Conservation (phyloP, 1,140 invertebrate species). For the Leucophenga varia region DNA sequence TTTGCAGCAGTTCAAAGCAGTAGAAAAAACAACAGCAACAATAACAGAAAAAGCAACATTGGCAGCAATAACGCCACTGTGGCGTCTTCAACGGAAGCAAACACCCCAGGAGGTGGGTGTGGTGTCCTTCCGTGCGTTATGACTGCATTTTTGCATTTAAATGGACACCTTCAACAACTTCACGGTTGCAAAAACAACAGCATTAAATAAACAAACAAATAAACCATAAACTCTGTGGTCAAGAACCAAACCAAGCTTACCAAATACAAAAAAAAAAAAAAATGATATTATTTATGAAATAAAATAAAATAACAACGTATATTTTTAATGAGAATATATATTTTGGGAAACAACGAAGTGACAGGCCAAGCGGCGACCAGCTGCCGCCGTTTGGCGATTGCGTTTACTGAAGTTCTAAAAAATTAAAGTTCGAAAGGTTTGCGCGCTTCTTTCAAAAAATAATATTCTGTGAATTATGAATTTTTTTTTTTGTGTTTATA, state of each 20-base stretch:
- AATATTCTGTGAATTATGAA: conserved; percentile 54
- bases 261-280: conserved; percentile 32
- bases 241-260: conserved; percentile 30
- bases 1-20: conserved; percentile 5
- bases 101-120: conserved; percentile 48
- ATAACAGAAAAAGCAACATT: too few relatives aligned
- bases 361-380: conserved; percentile 21
- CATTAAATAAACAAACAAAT: background rate
- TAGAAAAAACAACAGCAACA: conserved; percentile 17
- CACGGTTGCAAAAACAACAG: too few relatives aligned
- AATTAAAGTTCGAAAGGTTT: conserved; percentile 40
- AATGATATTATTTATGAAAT: conserved; percentile 33
- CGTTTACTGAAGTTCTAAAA: too few relatives aligned
- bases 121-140: conserved; percentile 10
- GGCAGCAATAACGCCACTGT: conserved; percentile 17
- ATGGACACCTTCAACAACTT: too few relatives aligned
- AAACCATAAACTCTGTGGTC: conserved; percentile 1
- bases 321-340: conserved; percentile 44
- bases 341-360: conserved; percentile 41
- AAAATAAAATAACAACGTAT: too few relatives aligned
- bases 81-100: conserved; percentile 54
- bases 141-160: background rate
- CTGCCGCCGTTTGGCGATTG: conserved; percentile 4
- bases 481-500: conserved; percentile 14
- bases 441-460: conserved; percentile 21